Conservation (phyloP, 2,888 invertebrate genomes). For the Nineta flava region DNA sequence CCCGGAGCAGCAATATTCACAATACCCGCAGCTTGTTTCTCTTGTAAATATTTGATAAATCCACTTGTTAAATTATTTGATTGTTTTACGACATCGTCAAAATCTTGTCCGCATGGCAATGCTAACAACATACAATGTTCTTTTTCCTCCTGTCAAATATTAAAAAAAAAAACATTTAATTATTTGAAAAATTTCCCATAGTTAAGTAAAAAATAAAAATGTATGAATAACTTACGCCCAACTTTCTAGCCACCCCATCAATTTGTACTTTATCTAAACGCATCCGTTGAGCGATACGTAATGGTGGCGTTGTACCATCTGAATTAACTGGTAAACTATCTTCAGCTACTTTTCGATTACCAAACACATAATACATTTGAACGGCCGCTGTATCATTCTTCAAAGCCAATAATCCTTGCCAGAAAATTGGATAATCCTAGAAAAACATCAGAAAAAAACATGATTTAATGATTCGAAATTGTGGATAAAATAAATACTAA, state of each 20-base stretch:
- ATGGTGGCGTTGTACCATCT: conserved; percentile 68
- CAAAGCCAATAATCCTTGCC: conserved; percentile 88
- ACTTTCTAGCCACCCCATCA: conserved; percentile 89
- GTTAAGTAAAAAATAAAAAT: not conserved
- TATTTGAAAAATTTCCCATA: not conserved
- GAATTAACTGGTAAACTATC: conserved; percentile 74
- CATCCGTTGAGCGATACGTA: conserved; percentile 95
- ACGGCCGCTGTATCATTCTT: conserved; percentile 96
- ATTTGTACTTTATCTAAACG: conserved; percentile 88
- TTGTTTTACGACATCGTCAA: conserved; percentile 85
- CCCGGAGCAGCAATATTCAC: conserved; percentile 89
- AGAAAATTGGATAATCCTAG: conserved; percentile 90
- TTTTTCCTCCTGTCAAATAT: conserved; percentile 84
- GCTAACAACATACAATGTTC: conserved; percentile 95
- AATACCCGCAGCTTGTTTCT: conserved; percentile 96
- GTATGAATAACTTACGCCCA: conserved; percentile 55
- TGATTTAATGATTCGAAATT: not conserved
- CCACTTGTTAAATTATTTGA: conserved; percentile 77
- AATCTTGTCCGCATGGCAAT: conserved; percentile 87
- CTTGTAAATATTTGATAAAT: conserved; percentile 91
- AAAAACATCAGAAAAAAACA: conserved; percentile 17
- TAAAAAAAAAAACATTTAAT: conserved; percentile 14
- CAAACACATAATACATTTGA: conserved; percentile 97
- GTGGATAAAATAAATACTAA: not conserved
- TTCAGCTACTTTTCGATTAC: conserved; percentile 77